Conservation (phyloP, 2,113 vertebrate genomes). For the Perca fluviatilis region DNA sequence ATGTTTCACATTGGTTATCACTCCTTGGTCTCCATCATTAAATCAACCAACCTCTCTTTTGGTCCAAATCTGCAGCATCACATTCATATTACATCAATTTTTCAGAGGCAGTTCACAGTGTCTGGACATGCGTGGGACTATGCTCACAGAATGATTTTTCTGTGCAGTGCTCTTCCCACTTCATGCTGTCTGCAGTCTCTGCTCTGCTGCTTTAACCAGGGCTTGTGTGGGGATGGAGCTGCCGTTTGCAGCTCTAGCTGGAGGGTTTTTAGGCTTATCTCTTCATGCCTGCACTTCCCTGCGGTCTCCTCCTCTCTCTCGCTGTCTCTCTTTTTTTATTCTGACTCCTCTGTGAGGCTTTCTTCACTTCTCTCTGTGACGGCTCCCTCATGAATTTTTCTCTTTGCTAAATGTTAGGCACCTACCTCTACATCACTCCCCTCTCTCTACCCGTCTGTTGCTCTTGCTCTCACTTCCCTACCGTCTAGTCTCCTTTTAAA, state of each 20-base stretch:
- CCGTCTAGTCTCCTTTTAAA: neutral
- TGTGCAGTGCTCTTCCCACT: slow-evolving; percentile 23
- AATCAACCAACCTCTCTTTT: no score
- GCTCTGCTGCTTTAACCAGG: slow-evolving; percentile 20
- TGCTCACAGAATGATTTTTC: slow-evolving; percentile 22
- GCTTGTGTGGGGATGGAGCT: slow-evolving; percentile 20
- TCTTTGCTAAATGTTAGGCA: slow-evolving; percentile 24
- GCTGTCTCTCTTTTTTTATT: slow-evolving; percentile 8
- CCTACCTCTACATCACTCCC: neutral
- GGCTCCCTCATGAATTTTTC: slow-evolving; percentile 56
- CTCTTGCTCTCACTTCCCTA: neutral
- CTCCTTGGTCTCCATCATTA: neutral
- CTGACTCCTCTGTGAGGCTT: slow-evolving; percentile 30
- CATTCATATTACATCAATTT: neutral
- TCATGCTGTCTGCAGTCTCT: slow-evolving; percentile 23
- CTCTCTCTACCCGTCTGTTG: neutral
- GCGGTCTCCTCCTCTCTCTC: neutral
- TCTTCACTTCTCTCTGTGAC: slow-evolving; percentile 27
- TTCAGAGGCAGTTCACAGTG: neutral
- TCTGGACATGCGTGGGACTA: slow-evolving; percentile 40
- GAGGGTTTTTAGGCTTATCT: slow-evolving; percentile 53
- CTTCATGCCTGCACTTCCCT: slow-evolving; percentile 25
- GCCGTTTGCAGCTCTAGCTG: slow-evolving; percentile 33
- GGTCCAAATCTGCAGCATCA: neutral
- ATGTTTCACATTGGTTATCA: neutral